Base-by-base conservation (phyloP, 2,113 vertebrate species). In the Plotosus lineatus region DNA sequence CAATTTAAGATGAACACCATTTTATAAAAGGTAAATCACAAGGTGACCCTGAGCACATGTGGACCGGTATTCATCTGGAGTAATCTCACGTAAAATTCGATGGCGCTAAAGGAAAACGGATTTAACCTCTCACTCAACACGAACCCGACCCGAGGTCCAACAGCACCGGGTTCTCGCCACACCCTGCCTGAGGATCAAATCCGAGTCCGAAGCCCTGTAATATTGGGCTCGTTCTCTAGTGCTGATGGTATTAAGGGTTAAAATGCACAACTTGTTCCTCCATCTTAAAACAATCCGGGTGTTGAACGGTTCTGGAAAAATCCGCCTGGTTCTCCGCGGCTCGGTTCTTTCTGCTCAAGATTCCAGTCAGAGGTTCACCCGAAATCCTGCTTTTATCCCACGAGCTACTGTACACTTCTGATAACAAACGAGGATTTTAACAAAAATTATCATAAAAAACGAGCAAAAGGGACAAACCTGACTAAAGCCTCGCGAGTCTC, bases 241-340 rank as follows among this genome's bases (percentile, higher is more conserved):
- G 17, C 21, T 51, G 12, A 73, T 3, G 31, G 23, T 36, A 12
- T 3, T 21, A 73, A 51, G 69, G 31, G 69, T 73, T 73, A 63
- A 63, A 63, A 63, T 14, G 17, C 46, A 33, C 6, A 61, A n/a
- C 53, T 40, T 23, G 69, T 73, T 73, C 69, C 69, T 36, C 69
- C 46, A 73, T 73, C 8, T 51, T 73, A 50, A 50, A 73, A 72
- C 26, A 72, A 50, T 72, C 55, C 19, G 12, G 28, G 68, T 48
- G 17, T 28, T 38, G 4, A 33, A 28, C 4, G n/a, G 19, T 9
- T 4, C 9, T 19, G 3, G 23, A 42, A 68, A 68, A 36, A 46
- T 46, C 2, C n/a, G 6, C n/a, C 21, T 9, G 0, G 1, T 19
- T 46, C 38, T n/a, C 38, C 12, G 1, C 2, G 38, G 26, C 65